Conservation (phyloP, 2,797 vertebrate species). For the Thaleichthys pacificus region DNA sequence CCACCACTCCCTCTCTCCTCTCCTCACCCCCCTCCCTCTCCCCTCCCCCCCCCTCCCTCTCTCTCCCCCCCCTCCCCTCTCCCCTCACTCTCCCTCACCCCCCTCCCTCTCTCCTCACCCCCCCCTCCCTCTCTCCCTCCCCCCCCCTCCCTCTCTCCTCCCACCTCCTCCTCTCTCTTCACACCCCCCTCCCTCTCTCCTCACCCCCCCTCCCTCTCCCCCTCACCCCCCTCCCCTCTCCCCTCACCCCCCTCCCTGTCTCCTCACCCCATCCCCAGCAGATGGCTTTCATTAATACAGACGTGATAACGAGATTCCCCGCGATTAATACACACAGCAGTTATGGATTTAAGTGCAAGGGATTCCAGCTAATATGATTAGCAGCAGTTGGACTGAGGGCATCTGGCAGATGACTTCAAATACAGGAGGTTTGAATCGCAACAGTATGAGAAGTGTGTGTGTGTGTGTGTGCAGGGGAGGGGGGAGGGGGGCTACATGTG, state of each 20-base stretch:
- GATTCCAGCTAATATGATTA: conserved; percentile 80
- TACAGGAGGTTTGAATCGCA: conserved; percentile 39
- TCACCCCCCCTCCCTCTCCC: conserved; percentile 28
- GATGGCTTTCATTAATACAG: conserved; percentile 80
- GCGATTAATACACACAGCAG: conserved; percentile 77
- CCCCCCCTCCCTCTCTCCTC: background rate
- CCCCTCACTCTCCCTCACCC: no score
- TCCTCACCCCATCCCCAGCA: conserved; percentile 60
- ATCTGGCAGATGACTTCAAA: conserved; percentile 66
- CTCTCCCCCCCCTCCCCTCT: background rate
- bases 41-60: no score
- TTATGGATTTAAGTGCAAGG: conserved; percentile 78
- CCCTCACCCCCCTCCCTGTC: conserved; percentile 23
- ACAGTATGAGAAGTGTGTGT: conserved; percentile 26
- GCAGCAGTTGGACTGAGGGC: conserved; percentile 64
- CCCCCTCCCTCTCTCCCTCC: no score
- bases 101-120: background rate
- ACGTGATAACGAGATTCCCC: conserved; percentile 77
- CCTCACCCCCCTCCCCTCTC: conserved; percentile 28
- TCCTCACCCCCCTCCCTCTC: no score
- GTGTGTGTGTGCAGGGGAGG: background rate
- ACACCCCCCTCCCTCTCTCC: conserved; percentile 22
- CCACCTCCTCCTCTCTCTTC: conserved; percentile 27
- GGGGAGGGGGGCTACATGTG: conserved; percentile 19
- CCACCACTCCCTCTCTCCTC: no score